Evolutionary conservation across 2,113 vertebrate genomes (phyloP), one percentile per base, ranked within the genome.

Genomic region (Caranx melampygus): DNA sequence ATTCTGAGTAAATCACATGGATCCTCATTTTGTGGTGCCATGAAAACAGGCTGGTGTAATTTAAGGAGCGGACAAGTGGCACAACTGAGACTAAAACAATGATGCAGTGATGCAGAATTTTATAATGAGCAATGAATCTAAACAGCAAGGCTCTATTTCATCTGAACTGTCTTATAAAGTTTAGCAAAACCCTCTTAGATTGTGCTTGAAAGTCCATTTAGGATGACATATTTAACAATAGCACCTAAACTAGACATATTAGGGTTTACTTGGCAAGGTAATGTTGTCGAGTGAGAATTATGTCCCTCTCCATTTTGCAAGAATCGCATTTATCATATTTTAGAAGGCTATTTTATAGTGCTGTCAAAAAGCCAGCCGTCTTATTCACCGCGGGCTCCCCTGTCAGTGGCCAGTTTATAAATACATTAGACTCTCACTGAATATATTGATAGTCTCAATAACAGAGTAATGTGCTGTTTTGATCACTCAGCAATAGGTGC

Each of bases 291-390:
- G 44, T 45, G 21, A 76, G 62, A 81, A 75, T 88, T 77, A 77
- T 79, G 68, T 68, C 77, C 57, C 35, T 64, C 55, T 80, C 69
- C 60, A 42, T 75, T 75, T 42, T 77, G 51, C 26, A 4, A 69
- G 54, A 85, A 15, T 81, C 49, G 9, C 64, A 87, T 89, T 87
- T 33, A 83, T 91, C 85, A 87, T 15, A 73, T 79, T 88, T 79
- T 72, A 59, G 40, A 85, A 82, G 44, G 66, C 62, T 82, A 79
- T 86, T 89, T 89, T 73, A 84, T 61, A 35, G 72, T 42, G 51
- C 86, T 82, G 81, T 90, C 81, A 87, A 76, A 75, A 83, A 73
- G 82, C 79, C 76, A 83, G 62, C 40, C 63, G 44, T 84, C 72
- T 67, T 72, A 70, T 73, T 84, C 55, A 52, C 79, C 15, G 3